Base-by-base conservation (phyloP, 2,797 vertebrate species). In the Lithobates sylvaticus region DNA sequence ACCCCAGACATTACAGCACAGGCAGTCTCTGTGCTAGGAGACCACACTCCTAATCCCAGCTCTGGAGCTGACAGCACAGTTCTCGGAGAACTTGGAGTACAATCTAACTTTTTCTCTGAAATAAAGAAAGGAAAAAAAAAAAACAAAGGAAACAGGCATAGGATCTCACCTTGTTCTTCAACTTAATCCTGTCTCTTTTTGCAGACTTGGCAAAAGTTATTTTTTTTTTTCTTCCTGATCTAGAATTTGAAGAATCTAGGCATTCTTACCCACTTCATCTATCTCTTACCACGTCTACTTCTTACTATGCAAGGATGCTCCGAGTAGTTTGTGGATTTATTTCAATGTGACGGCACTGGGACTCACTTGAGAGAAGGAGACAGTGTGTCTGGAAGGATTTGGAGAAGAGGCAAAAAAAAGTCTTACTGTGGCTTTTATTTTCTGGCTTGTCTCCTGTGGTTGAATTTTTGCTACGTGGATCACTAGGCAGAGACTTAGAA, bases 391-490 rank as follows among this genome's bases (percentile, higher is more conserved):
- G 50, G 85, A 83, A 54, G n/a, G 34, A 68, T 50, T 86, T 80
- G 77, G 32, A 85, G 71, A 29, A 69, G 47, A 64, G 44, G 78
- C 44, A 34, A 76, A 32, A 80, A 34, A 32, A 80, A 85, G 64
- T 68, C 29, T 39, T 69, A 32, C 72, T 69, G 77, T 80, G 71
- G 77, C 10, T 75, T 67, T 75, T 79, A 23, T 65, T 85, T 69
- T 85, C 74, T 86, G 84, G 65, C 78, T 81, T 70, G 32, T 50
- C 39, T 76, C 54, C 70, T 80, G 61, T 72, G 78, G 58, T 85
- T 75, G 76, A 54, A 84, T 32, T 87, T 79, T 47, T 87, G 86
- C 86, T 84, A 87, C 86, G 86, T 87, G 86, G 81, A 87, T 18
- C 58, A 29, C 12, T 27, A 73, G 47, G 26, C 36, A 44, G 21